phyloP scores from a whole-genome alignment of 37 sponge, comb jelly and placozoan species.

The Ianthella basta region DNA sequence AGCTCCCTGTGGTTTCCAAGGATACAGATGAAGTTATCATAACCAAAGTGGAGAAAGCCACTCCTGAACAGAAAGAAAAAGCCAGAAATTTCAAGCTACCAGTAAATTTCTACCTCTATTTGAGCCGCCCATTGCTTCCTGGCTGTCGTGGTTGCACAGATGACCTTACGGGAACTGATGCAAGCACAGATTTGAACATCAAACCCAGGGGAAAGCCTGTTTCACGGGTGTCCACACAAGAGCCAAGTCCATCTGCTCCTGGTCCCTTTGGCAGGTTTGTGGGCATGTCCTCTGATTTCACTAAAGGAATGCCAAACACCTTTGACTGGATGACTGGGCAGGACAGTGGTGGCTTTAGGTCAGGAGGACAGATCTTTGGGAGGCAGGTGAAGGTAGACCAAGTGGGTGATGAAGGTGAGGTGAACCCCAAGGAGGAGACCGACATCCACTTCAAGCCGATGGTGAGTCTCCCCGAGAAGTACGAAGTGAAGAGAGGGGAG shows the following conservation, averaged over 20 bases:
- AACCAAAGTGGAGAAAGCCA: conserved; percentile 56
- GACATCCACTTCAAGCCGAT: conserved; percentile 86
- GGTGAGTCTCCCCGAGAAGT: conserved; percentile 69
- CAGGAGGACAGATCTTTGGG: too few species aligned
- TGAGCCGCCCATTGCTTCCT: conserved; percentile 61
- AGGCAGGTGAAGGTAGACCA: too few species aligned
- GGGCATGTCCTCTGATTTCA: too few species aligned
- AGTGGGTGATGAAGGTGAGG: neutral
- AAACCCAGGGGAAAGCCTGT: too few species aligned
- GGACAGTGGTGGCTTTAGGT: too few species aligned
- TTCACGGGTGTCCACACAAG: too few species aligned
- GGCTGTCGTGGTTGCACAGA: conserved; percentile 86
- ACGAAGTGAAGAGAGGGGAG: conserved; percentile 49
- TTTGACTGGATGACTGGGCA: too few species aligned
- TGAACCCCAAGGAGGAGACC: conserved; percentile 68
- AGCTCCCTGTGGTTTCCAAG: too few species aligned
- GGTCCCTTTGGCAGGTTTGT: too few species aligned
- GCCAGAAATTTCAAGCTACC: conserved; percentile 72
- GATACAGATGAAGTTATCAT: conserved; percentile 57
- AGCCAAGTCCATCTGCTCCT: too few species aligned
- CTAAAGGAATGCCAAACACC: too few species aligned
- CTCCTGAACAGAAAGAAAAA: conserved; percentile 50
- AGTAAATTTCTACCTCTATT: conserved; percentile 72
- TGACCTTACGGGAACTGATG: conserved; percentile 1
- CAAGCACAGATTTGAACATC: too few species aligned